Conservation (phyloP, 2,888 invertebrate genomes). For the Amphimallon solstitiale region DNA sequence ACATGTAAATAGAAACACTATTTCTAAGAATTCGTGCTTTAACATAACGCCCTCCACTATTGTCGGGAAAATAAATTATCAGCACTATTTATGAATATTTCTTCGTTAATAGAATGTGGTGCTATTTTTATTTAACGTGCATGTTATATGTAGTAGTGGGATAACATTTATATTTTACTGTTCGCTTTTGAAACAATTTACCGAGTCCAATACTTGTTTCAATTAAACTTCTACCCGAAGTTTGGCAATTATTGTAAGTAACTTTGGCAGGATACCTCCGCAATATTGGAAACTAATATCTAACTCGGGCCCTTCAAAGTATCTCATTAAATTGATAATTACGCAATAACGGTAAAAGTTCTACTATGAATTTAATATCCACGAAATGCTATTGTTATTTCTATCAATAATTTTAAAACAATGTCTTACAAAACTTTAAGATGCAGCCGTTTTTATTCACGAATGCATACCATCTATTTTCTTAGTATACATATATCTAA, state of each 20-base stretch:
- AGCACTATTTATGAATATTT: too few species aligned
- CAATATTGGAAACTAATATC: conserved; percentile 36
- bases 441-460: too few species aligned
- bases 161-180: too few species aligned
- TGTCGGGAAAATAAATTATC: too few species aligned
- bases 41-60: too few species aligned
- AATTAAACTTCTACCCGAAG: conserved; percentile 32
- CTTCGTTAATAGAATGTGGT: too few species aligned
- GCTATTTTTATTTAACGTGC: too few species aligned
- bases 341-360: conserved; percentile 26
- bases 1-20: too few species aligned
- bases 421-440: not conserved
- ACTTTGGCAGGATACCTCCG: conserved; percentile 19
- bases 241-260: conserved; percentile 29
- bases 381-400: conserved; percentile 6
- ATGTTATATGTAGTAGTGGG: too few species aligned
- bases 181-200: conserved; percentile 13
- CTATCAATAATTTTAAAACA: conserved; percentile 9
- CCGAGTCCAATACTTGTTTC: conserved; percentile 29
- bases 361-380: conserved; percentile 13
- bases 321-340: conserved; percentile 31
- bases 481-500: too few species aligned
- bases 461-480: too few species aligned
- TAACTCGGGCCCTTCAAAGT: conserved; percentile 16
- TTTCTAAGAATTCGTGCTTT: too few species aligned